A percentile compares a stretch with the other conserved stretches of the same genome.
These are phyloP conservation scores for Drosophila borborema DNA, from an alignment of 2,888 invertebrate species.

Conservation along the genomic window DNA sequence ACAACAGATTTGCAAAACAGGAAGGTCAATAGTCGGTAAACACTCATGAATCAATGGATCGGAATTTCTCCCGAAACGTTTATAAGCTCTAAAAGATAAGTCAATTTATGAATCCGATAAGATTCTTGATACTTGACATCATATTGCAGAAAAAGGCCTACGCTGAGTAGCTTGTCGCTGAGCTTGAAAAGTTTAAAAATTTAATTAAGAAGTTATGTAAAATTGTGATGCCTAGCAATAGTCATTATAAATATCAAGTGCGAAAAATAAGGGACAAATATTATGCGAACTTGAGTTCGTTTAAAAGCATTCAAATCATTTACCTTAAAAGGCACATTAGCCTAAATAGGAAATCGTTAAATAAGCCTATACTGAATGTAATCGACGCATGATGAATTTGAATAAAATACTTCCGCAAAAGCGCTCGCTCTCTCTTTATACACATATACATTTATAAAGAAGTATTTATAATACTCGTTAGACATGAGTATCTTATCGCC, in stretches of 20 bases:
- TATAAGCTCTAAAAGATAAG: conserved; percentile 1
- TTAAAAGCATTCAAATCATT: too few species aligned
- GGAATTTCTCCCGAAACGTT: conserved; percentile 6
- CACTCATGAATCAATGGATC: conserved; percentile 4
- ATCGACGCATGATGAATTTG: conserved; percentile 20
- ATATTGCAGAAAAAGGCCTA: not conserved
- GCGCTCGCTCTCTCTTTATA: not conserved
- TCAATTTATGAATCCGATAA: conserved; percentile 11
- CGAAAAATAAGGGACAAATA: too few species aligned
- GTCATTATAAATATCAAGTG: too few species aligned
- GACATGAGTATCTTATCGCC: conserved; percentile 57
- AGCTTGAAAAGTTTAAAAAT: not conserved
- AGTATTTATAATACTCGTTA: conserved; percentile 20
- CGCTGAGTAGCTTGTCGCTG: not conserved
- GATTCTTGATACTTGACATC: conserved; percentile 11
- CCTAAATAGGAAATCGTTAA: not conserved
- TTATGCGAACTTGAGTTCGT: too few species aligned
- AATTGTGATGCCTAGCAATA: not conserved
- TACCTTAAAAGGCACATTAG: not conserved
- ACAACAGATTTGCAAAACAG: not conserved
- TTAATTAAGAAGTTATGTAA: not conserved
- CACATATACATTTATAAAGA: not conserved
- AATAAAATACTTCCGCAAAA: conserved; percentile 5
- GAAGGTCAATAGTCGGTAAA: conserved; percentile 3
- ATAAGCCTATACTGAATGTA: not conserved